Evolutionary conservation across 2,888 invertebrate species (phyloP), one percentile per base, ranked within the genome.

Genomic region (Abscondita cerata): DNA sequence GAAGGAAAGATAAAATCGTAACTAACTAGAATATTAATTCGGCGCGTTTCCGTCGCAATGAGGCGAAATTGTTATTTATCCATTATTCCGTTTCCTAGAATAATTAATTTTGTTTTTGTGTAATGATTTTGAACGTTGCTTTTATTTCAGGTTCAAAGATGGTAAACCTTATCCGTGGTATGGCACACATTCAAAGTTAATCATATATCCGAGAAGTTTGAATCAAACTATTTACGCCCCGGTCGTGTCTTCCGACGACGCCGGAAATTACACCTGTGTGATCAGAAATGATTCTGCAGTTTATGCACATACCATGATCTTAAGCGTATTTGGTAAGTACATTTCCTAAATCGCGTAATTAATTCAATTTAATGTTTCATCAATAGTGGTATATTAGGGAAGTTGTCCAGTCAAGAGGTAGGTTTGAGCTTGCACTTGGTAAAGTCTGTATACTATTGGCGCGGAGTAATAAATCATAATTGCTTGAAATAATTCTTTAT

Each of bases 141-240:
- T 73, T 64, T 63, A 62, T 81, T 82, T 1, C 83, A 92, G 91
- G 91, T 89, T 87, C 76, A 91, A 91, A 81, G 89, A 91, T 74
- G 88, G 86, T 50, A 84, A 85, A 53, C 84, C 88, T 12, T 91
- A 91, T 77, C 91, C 92, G 0, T 92, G 91, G 91, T 86, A 89
- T 2, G 84, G 87, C 38, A 88, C 86, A 41, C 85, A 87, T 52
- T 91, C 91, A 33, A 87, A 85, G 71, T 83, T 91, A 73, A 90
- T 91, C 75, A 81, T 91, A 70, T 90, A 89, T 76, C 90, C 91
- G 0, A 89, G 90, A 79, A 89, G 89, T 52, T 89, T 88, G 62
- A 92, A 92, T 81, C 92, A 92, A 81, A 92, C 91, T 52, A 84
- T 92, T 71, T 91, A 90, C 82, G 87, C 89, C 19, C 83, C 86